Evolutionary conservation across 2,888 invertebrate species (phyloP).

Genomic region (Pterobdella sp.): DNA sequence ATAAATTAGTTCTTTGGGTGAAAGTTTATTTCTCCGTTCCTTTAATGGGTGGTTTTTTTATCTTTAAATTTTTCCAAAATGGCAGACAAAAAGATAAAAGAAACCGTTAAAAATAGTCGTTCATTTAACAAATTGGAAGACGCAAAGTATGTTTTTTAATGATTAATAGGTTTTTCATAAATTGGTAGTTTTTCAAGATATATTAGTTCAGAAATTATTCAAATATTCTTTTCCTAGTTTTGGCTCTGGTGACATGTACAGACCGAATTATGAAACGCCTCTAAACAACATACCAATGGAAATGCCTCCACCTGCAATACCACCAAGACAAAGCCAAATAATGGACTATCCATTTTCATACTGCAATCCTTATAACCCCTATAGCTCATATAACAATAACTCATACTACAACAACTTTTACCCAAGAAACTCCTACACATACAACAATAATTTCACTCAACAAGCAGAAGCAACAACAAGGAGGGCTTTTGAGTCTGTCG

Average conservation of each 20-base stretch:
- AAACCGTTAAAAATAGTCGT: not conserved
- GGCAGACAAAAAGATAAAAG: not conserved
- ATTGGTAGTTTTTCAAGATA: too few relatives aligned
- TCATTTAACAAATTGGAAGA: not conserved
- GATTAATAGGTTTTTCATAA: too few relatives aligned
- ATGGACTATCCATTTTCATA: not conserved
- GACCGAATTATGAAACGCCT: not conserved
- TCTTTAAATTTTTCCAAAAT: not conserved
- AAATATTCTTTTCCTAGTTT: too few relatives aligned
- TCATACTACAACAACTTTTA: not conserved
- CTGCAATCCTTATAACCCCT: not conserved
- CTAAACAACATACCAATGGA: not conserved
- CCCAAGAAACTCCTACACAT: not conserved
- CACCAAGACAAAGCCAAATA: not conserved
- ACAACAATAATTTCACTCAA: slow-evolving; percentile 59
- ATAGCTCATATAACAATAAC: not conserved
- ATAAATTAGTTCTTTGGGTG: not conserved
- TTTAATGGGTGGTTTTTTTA: not conserved
- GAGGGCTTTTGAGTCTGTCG: slow-evolving; percentile 87
- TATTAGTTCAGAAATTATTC: too few relatives aligned
- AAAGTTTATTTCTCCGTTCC: not conserved
- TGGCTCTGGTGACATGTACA: not conserved
- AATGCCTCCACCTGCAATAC: not conserved
- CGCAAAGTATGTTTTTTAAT: too few relatives aligned
- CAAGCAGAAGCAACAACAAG: slow-evolving; percentile 83